Conservation (phyloP, 2,113 vertebrate genomes). For the Pampusana beccarii region DNA sequence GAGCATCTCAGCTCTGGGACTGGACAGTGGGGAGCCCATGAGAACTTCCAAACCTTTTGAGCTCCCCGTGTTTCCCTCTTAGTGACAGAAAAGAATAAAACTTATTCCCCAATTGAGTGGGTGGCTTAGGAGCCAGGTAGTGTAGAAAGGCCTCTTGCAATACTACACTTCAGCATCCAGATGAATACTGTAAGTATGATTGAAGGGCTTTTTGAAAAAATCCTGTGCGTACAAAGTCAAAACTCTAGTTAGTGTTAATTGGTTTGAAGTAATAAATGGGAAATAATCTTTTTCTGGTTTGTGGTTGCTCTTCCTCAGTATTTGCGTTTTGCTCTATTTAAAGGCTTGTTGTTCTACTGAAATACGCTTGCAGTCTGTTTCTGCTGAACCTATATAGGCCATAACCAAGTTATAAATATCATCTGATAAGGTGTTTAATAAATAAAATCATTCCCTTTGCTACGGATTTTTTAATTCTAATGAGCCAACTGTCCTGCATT, state of each 20-base stretch:
- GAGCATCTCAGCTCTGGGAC: neutral
- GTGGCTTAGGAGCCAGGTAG: neutral
- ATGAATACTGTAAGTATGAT: neutral
- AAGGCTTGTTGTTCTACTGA: neutral
- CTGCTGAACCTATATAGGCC: neutral
- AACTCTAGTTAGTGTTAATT: neutral
- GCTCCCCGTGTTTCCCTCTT: neutral
- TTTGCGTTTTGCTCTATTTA: neutral
- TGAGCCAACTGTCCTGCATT: neutral
- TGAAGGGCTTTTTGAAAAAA: neutral
- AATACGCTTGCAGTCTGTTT: neutral
- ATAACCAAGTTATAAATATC: neutral
- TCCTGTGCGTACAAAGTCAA: neutral
- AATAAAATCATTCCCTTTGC: neutral
- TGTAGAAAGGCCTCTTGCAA: neutral
- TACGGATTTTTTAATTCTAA: neutral
- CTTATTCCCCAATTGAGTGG: neutral
- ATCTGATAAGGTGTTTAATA: neutral
- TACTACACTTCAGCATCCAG: neutral
- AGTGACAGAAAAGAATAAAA: neutral
- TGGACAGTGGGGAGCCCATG: neutral
- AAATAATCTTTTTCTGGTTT: neutral
- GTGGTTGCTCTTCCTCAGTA: neutral
- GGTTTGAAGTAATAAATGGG: neutral
- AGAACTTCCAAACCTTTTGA: constrained; percentile 44